These are phyloP conservation scores for Rhynchophorus ferrugineus DNA, from an alignment of 1,140 invertebrate genomes.

Conservation along the genomic window DNA sequence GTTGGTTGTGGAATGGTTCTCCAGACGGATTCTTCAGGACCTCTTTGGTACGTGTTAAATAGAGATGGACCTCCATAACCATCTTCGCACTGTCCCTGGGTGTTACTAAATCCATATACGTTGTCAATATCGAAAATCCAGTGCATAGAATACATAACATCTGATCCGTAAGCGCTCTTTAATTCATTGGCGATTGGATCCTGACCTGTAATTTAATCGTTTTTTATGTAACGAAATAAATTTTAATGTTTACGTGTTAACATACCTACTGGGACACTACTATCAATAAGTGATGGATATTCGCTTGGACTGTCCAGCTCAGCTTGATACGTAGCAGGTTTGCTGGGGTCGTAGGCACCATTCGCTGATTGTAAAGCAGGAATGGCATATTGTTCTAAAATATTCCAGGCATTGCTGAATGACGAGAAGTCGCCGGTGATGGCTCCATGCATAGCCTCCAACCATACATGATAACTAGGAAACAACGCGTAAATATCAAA, in stretches of 20 bases:
- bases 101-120: conserved; percentile 16
- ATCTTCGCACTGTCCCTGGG: conserved; percentile 17
- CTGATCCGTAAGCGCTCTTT: conserved; percentile 7
- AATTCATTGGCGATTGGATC: conserved; percentile 20
- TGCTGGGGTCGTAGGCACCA: conserved; percentile 14
- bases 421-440: conserved; percentile 18
- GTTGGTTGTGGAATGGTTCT: conserved; percentile 23
- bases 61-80: conserved; percentile 17
- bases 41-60: conserved; percentile 23
- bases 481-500: background rate
- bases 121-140: conserved; percentile 25
- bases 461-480: conserved; percentile 14
- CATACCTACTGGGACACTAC: conserved; percentile 13
- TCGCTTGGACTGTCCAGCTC: conserved; percentile 17
- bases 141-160: conserved; percentile 21
- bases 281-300: conserved; percentile 16
- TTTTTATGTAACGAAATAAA: background rate
- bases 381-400: conserved; percentile 18
- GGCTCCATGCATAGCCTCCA: conserved; percentile 21
- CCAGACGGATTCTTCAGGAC: conserved; percentile 22
- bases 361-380: conserved; percentile 15
- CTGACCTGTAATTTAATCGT: conserved; percentile 2
- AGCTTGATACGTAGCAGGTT: conserved; percentile 14
- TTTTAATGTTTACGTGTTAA: background rate
- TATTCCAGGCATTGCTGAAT: conserved; percentile 15